Conservation (phyloP, 1,140 invertebrate genomes). For the Magallana ariakensis region DNA sequence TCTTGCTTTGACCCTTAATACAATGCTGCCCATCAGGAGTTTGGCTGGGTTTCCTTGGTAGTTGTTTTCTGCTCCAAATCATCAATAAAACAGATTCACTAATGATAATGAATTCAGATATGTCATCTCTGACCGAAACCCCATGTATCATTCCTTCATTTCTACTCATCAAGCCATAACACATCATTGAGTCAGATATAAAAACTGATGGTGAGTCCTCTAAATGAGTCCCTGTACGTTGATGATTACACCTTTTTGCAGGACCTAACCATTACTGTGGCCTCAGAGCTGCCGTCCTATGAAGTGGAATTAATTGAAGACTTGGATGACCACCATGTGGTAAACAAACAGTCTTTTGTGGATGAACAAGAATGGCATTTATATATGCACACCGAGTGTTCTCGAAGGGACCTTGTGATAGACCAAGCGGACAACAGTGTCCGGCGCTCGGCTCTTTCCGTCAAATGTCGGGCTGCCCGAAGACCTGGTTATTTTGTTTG, state of each 20-base stretch:
- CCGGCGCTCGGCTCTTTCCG: constrained; percentile 75
- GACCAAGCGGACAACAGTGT: constrained; percentile 76
- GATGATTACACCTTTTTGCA: constrained; percentile 46
- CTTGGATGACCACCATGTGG: constrained; percentile 75
- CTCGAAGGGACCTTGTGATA: constrained; percentile 74
- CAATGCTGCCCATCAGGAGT: no score
- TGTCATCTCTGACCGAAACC: no score
- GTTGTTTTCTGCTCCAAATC: no score
- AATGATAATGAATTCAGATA: no score
- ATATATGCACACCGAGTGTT: constrained; percentile 78
- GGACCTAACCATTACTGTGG: constrained; percentile 79
- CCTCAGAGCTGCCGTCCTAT: constrained; percentile 74
- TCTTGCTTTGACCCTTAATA: no score
- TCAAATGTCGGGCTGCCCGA: constrained; percentile 77
- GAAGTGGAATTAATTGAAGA: constrained; percentile 78
- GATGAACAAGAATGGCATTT: constrained; percentile 80
- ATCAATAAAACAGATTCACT: no score
- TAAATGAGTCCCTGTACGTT: no score
- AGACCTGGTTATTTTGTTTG: constrained; percentile 79
- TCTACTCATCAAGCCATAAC: no score
- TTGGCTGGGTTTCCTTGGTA: no score
- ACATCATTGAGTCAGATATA: no score
- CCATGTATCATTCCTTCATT: no score
- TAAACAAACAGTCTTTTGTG: constrained; percentile 79
- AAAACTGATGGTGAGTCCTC: no score